These are phyloP conservation scores for Ernsta delagoae DNA, from an alignment of 2,888 invertebrate species.

Conservation along the genomic window DNA sequence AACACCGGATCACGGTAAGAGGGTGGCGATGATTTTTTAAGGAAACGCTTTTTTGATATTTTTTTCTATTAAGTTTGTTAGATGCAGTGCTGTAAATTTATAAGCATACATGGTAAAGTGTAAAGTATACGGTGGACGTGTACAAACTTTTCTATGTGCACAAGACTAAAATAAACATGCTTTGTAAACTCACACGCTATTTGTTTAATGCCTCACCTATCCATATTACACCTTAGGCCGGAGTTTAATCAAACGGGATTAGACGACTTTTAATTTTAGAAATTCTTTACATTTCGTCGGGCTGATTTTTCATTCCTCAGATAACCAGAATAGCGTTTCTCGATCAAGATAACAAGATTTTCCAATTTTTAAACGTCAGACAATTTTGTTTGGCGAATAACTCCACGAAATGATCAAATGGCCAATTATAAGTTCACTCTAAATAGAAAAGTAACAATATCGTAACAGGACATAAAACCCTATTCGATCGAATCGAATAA, in stretches of 20 bases:
- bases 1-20: conserved; percentile 52
- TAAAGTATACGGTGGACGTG: conserved; percentile 55
- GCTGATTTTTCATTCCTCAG: no score
- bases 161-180: conserved; percentile 66
- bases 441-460: no score
- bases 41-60: conserved; percentile 45
- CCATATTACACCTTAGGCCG: conserved; percentile 48
- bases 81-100: conserved; percentile 51
- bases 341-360: no score
- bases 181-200: conserved; percentile 62
- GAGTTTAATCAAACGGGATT: conserved; percentile 24
- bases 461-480: no score
- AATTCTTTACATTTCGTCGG: background rate
- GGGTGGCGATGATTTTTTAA: conserved; percentile 45
- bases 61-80: conserved; percentile 47
- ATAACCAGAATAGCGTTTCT: no score
- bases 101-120: conserved; percentile 52
- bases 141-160: conserved; percentile 60
- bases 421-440: no score
- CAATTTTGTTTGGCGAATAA: no score
- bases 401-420: no score
- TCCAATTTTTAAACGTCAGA: no score
- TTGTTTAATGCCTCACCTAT: conserved; percentile 68
- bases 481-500: no score
- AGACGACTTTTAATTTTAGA: conserved; percentile 3